Percentiles rank a stretch among this genome's conserved stretches.
Conservation (phyloP, 53 echinoderm and acorn worm species). For the Henricia sp. region DNA sequence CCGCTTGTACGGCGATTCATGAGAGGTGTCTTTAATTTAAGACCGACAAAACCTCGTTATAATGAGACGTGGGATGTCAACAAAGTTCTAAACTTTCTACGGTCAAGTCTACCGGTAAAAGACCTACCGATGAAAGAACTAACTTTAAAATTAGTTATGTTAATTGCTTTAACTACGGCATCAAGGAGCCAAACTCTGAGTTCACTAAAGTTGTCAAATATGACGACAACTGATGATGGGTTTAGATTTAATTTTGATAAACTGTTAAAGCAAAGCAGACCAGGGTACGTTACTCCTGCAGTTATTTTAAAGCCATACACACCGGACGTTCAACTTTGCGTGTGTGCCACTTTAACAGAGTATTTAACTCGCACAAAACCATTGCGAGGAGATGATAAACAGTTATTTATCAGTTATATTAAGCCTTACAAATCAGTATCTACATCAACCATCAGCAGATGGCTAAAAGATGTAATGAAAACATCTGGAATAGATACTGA, state of each 20-base stretch:
- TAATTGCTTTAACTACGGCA: slow-evolving; percentile 36
- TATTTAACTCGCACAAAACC: too few relatives aligned
- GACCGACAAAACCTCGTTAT: slow-evolving; percentile 49
- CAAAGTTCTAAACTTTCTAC: slow-evolving; percentile 11
- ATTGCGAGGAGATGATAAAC: too few relatives aligned
- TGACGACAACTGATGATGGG: background rate
- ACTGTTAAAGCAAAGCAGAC: slow-evolving; percentile 57
- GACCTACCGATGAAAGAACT: slow-evolving; percentile 39
- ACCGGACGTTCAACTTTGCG: too few relatives aligned
- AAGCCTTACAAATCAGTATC: too few relatives aligned
- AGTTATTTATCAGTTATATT: too few relatives aligned
- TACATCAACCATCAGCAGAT: too few relatives aligned
- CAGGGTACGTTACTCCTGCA: slow-evolving; percentile 22
- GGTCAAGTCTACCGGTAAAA: slow-evolving; percentile 23
- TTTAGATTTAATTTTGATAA: slow-evolving; percentile 22
- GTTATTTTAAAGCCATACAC: background rate
- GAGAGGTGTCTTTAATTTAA: slow-evolving; percentile 49
- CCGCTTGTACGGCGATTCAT: slow-evolving; percentile 41
- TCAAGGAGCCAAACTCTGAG: slow-evolving; percentile 41
- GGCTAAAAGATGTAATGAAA: too few relatives aligned
- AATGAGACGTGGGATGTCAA: slow-evolving; percentile 24
- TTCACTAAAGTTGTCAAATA: slow-evolving; percentile 9
- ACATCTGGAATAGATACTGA: too few relatives aligned
- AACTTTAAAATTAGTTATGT: slow-evolving; percentile 25
- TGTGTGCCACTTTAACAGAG: too few relatives aligned